phyloP scores from a whole-genome alignment of 2,113 vertebrate species.

The Perognathus longimembris region DNA sequence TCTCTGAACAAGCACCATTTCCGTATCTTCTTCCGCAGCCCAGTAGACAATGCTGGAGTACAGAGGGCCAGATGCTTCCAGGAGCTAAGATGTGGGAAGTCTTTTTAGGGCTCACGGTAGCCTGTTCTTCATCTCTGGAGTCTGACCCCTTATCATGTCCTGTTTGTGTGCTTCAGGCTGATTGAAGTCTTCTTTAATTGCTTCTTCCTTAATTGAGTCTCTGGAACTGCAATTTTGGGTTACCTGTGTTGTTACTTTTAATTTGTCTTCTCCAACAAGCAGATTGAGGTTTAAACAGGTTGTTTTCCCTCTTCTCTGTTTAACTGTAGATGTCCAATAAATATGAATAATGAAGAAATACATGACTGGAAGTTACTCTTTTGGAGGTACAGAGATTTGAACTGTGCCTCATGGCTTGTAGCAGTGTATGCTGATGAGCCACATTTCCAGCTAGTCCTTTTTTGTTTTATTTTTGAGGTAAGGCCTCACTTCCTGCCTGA shows the following conservation, averaged over 20 bases:
- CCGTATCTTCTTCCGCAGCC: neutral
- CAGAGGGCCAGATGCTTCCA: neutral
- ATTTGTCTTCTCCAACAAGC: neutral
- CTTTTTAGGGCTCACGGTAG: neutral
- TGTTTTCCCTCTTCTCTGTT: neutral
- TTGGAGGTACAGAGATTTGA: too few relatives aligned
- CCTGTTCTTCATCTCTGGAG: too few relatives aligned
- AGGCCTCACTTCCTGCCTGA: too few relatives aligned
- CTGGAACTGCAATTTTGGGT: neutral
- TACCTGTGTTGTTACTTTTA: neutral
- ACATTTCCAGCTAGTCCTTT: too few relatives aligned
- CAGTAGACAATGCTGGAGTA: neutral
- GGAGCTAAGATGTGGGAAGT: neutral
- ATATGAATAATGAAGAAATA: neutral
- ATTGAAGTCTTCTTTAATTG: too few relatives aligned
- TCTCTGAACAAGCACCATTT: rapidly evolving
- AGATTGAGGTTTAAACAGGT: neutral
- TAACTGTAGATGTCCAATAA: neutral
- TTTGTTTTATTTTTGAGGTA: too few relatives aligned
- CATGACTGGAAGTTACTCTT: neutral
- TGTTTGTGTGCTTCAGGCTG: too few relatives aligned
- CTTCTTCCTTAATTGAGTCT: too few relatives aligned
- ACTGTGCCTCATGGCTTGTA: too few relatives aligned
- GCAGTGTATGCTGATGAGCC: too few relatives aligned
- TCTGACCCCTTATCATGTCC: too few relatives aligned